Evolutionary conservation across 2,888 invertebrate species (phyloP).

Genomic region (Rhopalosiphum nymphaeae): DNA sequence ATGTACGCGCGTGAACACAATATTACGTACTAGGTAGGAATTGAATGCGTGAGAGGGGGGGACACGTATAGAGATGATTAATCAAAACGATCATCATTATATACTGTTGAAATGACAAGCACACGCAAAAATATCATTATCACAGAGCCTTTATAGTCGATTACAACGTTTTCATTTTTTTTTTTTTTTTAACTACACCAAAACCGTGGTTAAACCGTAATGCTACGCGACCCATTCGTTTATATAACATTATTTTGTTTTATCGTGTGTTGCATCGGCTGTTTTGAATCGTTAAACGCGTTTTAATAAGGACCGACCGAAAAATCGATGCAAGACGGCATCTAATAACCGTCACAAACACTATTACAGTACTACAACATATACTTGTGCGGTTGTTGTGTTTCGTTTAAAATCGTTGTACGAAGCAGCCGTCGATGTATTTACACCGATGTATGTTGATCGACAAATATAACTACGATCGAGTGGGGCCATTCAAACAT

Average conservation of each 20-base stretch:
- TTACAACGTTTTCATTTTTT: neutral
- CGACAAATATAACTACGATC: neutral
- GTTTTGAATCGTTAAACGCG: neutral
- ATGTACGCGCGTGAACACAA: neutral
- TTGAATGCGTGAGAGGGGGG: neutral
- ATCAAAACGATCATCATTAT: neutral
- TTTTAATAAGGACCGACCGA: neutral
- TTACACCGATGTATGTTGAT: neutral
- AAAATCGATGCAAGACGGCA: neutral
- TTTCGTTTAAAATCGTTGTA: neutral
- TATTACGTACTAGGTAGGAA: neutral
- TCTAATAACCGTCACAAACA: neutral
- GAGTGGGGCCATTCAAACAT: neutral
- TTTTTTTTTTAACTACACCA: neutral
- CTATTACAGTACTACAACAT: neutral
- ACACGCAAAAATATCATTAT: constrained; percentile 22
- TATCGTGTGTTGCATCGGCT: neutral
- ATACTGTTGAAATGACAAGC: neutral
- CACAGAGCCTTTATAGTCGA: neutral
- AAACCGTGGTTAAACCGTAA: neutral
- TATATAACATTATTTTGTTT: neutral
- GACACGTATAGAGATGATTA: neutral
- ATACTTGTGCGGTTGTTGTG: neutral
- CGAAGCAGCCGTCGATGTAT: neutral
- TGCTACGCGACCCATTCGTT: neutral